Conservation (phyloP, 2,113 vertebrate genomes). For the Plecotus auritus region DNA sequence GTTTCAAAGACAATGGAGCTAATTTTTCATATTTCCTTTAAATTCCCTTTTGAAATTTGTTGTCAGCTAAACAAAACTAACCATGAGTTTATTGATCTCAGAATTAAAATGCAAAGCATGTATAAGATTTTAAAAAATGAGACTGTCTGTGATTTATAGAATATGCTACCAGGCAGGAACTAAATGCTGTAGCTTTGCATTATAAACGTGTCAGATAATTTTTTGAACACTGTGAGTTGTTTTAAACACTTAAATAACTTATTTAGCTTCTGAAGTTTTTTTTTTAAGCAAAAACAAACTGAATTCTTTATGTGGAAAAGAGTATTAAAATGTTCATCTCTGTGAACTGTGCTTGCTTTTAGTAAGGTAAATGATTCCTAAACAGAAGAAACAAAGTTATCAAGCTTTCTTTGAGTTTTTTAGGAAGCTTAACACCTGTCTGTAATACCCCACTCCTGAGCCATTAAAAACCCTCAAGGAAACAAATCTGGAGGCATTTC, state of each 20-base stretch:
- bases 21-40: constrained; percentile 56
- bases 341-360: constrained; percentile 41
- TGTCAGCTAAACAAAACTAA: constrained; percentile 66
- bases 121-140: constrained; percentile 74
- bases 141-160: constrained; percentile 69
- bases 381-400: background rate
- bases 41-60: constrained; percentile 57
- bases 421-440: background rate
- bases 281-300: constrained; percentile 61
- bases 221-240: constrained; percentile 71
- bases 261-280: constrained; percentile 72
- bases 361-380: background rate
- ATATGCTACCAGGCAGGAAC: constrained; percentile 67
- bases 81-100: constrained; percentile 58
- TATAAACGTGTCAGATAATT: constrained; percentile 75
- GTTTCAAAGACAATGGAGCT: background rate
- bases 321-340: constrained; percentile 67
- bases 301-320: constrained; percentile 64
- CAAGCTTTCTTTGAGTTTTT: background rate
- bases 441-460: background rate
- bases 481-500: background rate
- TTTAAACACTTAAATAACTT: constrained; percentile 82
- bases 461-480: background rate
- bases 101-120: constrained; percentile 72
- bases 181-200: constrained; percentile 74